Evolutionary conservation across 2,888 invertebrate species (phyloP).

Genomic region (Bugulina stolonifera): DNA sequence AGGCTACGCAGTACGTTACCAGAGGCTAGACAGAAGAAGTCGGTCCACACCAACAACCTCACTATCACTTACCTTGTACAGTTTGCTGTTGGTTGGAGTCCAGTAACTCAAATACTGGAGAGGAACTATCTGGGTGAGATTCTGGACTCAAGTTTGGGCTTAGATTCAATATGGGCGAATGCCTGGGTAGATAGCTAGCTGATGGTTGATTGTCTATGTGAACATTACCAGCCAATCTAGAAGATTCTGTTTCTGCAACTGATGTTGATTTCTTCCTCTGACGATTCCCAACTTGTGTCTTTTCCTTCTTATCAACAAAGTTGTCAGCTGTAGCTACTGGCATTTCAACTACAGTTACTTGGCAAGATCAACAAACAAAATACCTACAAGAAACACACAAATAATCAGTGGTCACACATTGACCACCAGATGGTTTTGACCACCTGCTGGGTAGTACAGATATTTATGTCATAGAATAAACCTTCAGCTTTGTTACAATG

Average conservation of each 20-base stretch:
- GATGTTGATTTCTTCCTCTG: slow-evolving; percentile 3
- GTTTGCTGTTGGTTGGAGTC: slow-evolving; percentile 43
- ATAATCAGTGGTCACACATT: too few species aligned
- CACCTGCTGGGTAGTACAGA: too few species aligned
- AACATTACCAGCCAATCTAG: background rate
- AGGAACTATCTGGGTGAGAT: slow-evolving; percentile 40
- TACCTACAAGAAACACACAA: too few species aligned
- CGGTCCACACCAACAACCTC: too few species aligned
- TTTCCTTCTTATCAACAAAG: slow-evolving; percentile 2
- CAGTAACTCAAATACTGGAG: slow-evolving; percentile 47
- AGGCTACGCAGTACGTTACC: too few species aligned
- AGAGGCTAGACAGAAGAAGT: too few species aligned
- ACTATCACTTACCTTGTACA: slow-evolving; percentile 42
- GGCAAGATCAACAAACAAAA: too few species aligned
- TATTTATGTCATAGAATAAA: too few species aligned
- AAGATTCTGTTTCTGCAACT: background rate
- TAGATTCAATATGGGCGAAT: slow-evolving; percentile 42
- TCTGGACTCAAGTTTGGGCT: slow-evolving; percentile 48
- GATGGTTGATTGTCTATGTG: slow-evolving; percentile 20
- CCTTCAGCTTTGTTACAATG: too few species aligned
- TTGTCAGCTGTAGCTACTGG: slow-evolving; percentile 22
- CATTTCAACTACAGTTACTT: too few species aligned
- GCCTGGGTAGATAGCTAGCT: slow-evolving; percentile 10
- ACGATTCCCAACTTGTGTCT: background rate
- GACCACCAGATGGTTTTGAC: too few species aligned